Base-by-base conservation (phyloP, 2,888 invertebrate genomes). In the Plebejus anna region DNA sequence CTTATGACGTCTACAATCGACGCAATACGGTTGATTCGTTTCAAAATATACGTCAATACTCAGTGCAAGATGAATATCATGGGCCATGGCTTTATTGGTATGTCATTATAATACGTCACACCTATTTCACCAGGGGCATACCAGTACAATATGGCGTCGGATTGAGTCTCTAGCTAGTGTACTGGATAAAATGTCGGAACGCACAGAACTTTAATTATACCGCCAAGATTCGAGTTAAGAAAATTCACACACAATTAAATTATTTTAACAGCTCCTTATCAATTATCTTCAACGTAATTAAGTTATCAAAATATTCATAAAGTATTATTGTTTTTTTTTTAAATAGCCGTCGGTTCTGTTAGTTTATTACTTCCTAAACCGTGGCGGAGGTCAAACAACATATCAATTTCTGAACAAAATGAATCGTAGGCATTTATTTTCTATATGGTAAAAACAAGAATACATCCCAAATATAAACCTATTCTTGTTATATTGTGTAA, bases 391-490 rank as follows among this genome's bases (percentile, higher is more conserved):
- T 66, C 66, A 66, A 66, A 66, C 66, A 66, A 32, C 66, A 32
- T 32, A 32, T 66, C 28, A 66, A 66, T 66, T 13, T 66, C 66
- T 13, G 66, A 66, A 66, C 66, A 32, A 66, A 66, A 66, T 66
- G 32, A 32, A 66, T 66, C 28, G 66, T 66, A 32, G 66, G 66
- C 66, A 66, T 66, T 66, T 66, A 32, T 66, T 66, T 66, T 66
- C 11, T 66, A 32, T 66, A 32, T 66, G 4, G 28, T 66, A 66
- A 32, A 66, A 66, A 32, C 66, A 32, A 32, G 32, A 66, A 11
- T 32, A 32, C 32, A 32, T 66, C 66, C 13, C 11, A 32, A 66
- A 32, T 66, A 66, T 4, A 13, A 66, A 5, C 2, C 4, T 6
- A 61, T 28, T 11, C 9, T 66, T 11, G 28, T 11, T 32, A 51